Percentiles rank a stretch among this genome's conserved stretches.
Conservation (phyloP, 2,113 vertebrate species). For the Varanus komodoensis region DNA sequence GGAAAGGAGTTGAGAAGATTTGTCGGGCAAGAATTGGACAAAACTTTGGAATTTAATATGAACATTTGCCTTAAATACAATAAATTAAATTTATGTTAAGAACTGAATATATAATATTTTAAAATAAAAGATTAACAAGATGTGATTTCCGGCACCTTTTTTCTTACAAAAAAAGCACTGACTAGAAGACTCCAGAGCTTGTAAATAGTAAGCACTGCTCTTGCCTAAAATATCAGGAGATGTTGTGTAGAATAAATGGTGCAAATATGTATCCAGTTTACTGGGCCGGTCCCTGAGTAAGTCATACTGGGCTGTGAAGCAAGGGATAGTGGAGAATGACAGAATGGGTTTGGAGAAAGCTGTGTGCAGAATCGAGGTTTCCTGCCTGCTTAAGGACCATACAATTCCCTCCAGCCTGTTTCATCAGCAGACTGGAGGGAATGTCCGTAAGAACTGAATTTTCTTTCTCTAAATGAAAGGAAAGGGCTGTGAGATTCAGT, state of each 20-base stretch:
- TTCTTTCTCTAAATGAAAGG: background rate
- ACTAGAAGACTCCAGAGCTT: background rate
- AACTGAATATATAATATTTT: too few species aligned
- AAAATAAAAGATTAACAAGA: too few species aligned
- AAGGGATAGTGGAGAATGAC: too few species aligned
- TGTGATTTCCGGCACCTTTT: too few species aligned
- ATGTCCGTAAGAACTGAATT: background rate
- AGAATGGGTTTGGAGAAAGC: background rate
- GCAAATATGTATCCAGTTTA: background rate
- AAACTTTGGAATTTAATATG: too few species aligned
- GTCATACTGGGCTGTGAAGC: background rate
- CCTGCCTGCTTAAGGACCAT: background rate
- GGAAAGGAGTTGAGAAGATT: too few species aligned
- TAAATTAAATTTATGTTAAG: too few species aligned
- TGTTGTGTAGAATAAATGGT: background rate
- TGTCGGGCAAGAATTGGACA: too few species aligned
- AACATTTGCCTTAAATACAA: too few species aligned
- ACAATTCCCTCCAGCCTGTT: too few species aligned
- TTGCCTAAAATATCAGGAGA: background rate
- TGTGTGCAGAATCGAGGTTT: background rate
- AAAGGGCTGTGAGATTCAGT: background rate
- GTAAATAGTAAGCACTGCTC: background rate
- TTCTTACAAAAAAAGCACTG: too few species aligned
- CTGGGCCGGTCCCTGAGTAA: background rate
- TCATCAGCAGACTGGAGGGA: too few species aligned